phyloP scores from a whole-genome alignment of 1,140 invertebrate genomes.

The Drosophila equinoxialis region DNA sequence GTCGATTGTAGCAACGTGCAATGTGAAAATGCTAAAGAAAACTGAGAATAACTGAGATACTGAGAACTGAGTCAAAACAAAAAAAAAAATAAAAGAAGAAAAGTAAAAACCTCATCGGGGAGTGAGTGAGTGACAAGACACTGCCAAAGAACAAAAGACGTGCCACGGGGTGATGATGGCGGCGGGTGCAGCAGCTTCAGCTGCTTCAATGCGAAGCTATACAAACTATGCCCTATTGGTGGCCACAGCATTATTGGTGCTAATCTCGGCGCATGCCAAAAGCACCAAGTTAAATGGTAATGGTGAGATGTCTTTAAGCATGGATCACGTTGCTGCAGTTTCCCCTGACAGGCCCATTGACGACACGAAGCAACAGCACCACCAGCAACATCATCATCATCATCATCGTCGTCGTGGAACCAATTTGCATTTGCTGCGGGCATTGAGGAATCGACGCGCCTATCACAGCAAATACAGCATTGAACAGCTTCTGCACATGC shows the following conservation, averaged over 20 bases:
- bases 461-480: conserved; percentile 86
- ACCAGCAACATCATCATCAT: conserved; percentile 4
- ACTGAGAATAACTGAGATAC: neutral
- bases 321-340: conserved; percentile 33
- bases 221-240: conserved; percentile 69
- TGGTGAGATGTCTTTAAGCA: conserved; percentile 22
- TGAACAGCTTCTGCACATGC: conserved; percentile 87
- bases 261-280: conserved; percentile 74
- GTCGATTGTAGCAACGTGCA: conserved; percentile 44
- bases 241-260: conserved; percentile 59
- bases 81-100: conserved; percentile 2
- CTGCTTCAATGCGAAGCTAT: conserved; percentile 35
- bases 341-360: conserved; percentile 11
- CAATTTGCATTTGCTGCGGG: conserved; percentile 39
- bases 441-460: conserved; percentile 39
- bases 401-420: conserved; percentile 43
- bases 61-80: neutral
- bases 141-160: conserved; percentile 23
- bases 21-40: conserved; percentile 46
- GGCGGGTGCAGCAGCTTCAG: conserved; percentile 2
- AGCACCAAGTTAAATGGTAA: conserved; percentile 62
- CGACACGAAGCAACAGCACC: conserved; percentile 16
- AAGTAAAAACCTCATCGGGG: neutral
- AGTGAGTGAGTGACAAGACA: conserved; percentile 2
- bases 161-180: conserved; percentile 39